Conservation (phyloP, 2,797 vertebrate genomes). For the Crax fasciolata region DNA sequence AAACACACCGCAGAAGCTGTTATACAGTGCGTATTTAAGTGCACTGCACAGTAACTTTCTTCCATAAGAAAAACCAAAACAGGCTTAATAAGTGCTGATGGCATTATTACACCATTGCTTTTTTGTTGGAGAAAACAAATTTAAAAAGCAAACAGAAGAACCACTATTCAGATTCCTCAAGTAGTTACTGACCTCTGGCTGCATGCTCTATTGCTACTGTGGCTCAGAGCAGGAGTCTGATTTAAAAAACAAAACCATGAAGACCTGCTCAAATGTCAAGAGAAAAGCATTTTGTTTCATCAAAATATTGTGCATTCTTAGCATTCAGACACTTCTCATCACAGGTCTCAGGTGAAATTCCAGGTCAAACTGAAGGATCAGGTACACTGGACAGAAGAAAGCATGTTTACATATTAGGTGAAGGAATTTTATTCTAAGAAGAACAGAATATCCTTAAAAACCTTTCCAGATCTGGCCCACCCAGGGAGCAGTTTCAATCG, state of each 20-base stretch:
- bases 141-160: neutral
- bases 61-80: neutral
- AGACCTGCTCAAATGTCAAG: neutral
- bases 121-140: neutral
- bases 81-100: neutral
- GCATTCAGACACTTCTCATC: neutral
- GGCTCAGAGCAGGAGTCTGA: neutral
- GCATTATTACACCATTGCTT: neutral
- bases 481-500: neutral
- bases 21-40: neutral
- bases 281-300: neutral
- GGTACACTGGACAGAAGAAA: neutral
- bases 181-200: neutral
- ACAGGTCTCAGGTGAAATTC: conserved; percentile 5
- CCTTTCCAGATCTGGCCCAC: conserved; percentile 45
- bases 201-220: neutral
- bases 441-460: conserved; percentile 22
- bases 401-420: neutral
- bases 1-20: neutral
- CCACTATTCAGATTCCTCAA: neutral
- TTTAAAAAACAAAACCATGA: neutral
- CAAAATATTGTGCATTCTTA: neutral
- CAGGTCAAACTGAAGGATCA: neutral
- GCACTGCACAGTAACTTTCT: neutral
- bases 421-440: conserved; percentile 28